Conservation (phyloP, 2,113 vertebrate species). For the Columba janthina region DNA sequence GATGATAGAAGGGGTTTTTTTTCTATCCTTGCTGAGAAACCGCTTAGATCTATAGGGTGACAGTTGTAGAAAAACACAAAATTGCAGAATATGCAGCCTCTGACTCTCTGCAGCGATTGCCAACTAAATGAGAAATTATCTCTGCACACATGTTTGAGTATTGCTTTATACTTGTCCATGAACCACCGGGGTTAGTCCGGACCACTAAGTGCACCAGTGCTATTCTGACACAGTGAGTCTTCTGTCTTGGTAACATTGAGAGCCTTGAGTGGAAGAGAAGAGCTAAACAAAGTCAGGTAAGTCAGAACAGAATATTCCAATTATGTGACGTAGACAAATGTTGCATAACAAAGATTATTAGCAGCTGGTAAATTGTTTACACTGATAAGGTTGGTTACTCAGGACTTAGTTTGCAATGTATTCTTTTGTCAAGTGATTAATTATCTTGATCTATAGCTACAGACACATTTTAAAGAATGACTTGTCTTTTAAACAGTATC, state of each 20-base stretch:
- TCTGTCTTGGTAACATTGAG: not conserved
- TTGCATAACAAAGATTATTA: constrained; percentile 12
- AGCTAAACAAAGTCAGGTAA: not conserved
- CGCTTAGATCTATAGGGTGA: not conserved
- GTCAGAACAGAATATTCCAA: not conserved
- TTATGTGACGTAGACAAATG: not conserved
- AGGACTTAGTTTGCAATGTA: not conserved
- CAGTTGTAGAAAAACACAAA: not conserved
- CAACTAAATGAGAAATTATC: not conserved
- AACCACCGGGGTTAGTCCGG: not conserved
- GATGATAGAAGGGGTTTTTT: not conserved
- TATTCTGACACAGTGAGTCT: not conserved
- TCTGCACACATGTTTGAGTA: not conserved
- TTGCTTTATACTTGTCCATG: not conserved
- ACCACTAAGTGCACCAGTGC: not conserved
- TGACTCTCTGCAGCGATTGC: not conserved
- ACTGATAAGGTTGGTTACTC: constrained; percentile 18
- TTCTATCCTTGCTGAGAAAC: constrained; percentile 7
- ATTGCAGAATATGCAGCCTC: not conserved
- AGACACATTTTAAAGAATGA: not conserved
- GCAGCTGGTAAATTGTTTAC: not conserved
- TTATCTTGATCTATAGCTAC: constrained; percentile 8
- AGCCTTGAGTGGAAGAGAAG: not conserved
- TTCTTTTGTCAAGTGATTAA: constrained; percentile 6
- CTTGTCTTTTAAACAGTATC: not conserved